Conservation (phyloP, 2,888 invertebrate species). For the Coecobrya sp. region DNA sequence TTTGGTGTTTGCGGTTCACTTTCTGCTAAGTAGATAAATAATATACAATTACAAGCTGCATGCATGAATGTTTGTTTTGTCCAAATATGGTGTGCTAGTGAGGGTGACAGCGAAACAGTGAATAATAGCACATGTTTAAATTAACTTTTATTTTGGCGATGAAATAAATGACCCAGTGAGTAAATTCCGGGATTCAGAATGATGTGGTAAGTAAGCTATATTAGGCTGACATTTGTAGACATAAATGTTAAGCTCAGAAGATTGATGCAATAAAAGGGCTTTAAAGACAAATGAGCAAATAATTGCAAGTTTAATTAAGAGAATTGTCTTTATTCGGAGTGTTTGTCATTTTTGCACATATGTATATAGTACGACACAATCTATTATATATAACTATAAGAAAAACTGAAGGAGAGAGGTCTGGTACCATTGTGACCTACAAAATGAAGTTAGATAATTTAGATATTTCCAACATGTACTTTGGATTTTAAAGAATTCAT, state of each 20-base stretch:
- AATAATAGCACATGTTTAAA: neutral
- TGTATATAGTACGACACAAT: too few relatives aligned
- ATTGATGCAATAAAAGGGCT: neutral
- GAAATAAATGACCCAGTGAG: neutral
- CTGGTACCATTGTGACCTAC: too few relatives aligned
- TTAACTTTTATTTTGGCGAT: neutral
- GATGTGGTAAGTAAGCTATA: too few relatives aligned
- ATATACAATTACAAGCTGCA: neutral
- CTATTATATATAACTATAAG: too few relatives aligned
- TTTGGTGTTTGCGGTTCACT: neutral
- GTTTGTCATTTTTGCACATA: slow-evolving; percentile 26
- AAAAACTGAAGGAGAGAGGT: too few relatives aligned
- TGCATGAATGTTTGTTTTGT: slow-evolving; percentile 16
- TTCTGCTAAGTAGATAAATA: slow-evolving; percentile 23
- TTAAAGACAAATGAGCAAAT: neutral
- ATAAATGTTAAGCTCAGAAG: too few relatives aligned
- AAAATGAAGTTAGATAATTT: too few relatives aligned
- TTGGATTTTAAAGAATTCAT: slow-evolving; percentile 57
- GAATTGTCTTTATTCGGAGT: slow-evolving; percentile 71
- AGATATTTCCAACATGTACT: neutral
- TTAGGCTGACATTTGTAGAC: neutral
- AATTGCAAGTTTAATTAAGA: slow-evolving; percentile 42
- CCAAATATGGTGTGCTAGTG: slow-evolving; percentile 27
- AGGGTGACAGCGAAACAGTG: slow-evolving; percentile 20
- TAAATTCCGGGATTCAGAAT: too few relatives aligned